These are phyloP conservation scores for Goniozus legneri DNA, from an alignment of 1,140 invertebrate species.

Conservation along the genomic window DNA sequence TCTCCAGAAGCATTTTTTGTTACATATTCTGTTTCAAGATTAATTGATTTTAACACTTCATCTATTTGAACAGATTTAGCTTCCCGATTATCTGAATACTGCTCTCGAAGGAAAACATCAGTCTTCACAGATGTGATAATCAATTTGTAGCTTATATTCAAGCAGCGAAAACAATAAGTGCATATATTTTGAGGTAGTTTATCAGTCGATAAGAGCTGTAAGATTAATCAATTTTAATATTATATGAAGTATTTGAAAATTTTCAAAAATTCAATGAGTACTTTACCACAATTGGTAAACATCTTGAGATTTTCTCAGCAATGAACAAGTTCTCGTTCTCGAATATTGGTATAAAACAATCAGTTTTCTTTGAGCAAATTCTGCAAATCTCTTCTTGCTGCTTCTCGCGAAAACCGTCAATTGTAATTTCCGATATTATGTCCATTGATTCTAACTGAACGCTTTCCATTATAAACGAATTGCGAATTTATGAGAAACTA, in stretches of 20 bases:
- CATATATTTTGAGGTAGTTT: conserved; percentile 33
- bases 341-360: conserved; percentile 9
- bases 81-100: conserved; percentile 6
- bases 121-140: conserved; percentile 25
- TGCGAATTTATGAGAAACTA: no score
- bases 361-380: conserved; percentile 6
- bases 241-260: background rate
- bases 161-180: conserved; percentile 28
- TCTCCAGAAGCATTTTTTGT: no score
- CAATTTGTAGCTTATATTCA: conserved; percentile 35
- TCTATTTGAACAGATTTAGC: conserved; percentile 11
- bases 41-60: background rate
- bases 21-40: background rate
- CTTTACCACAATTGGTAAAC: conserved; percentile 20
- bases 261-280: background rate
- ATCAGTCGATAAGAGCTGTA: conserved; percentile 28
- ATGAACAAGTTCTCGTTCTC: conserved; percentile 12
- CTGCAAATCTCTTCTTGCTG: conserved; percentile 2
- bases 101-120: conserved; percentile 21
- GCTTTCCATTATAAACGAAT: no score
- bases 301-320: conserved; percentile 21
- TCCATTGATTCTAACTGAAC: background rate
- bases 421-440: background rate
- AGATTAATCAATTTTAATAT: background rate
- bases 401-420: background rate